Evolutionary conservation across 2,888 invertebrate genomes (phyloP).

Genomic region (Cheilosia grossa): DNA sequence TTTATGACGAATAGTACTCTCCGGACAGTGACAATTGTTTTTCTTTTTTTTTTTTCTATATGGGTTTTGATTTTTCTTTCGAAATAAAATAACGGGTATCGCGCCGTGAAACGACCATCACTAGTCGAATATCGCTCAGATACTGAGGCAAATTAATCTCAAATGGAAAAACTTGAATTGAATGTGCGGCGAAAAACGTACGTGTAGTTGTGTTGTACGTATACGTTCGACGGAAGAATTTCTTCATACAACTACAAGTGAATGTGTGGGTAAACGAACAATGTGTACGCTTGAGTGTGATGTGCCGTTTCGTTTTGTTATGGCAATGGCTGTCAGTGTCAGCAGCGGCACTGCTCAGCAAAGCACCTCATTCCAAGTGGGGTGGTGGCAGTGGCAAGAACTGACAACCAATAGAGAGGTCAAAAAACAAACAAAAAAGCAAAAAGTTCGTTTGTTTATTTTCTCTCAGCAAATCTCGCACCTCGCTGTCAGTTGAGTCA

Average conservation of each 20-base stretch:
- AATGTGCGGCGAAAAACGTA: constrained; percentile 42
- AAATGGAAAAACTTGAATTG: constrained; percentile 67
- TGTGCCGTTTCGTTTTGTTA: constrained; percentile 17
- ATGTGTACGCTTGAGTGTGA: not conserved
- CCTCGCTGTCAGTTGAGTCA: not conserved
- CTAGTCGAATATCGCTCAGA: constrained; percentile 74
- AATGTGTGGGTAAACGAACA: not conserved
- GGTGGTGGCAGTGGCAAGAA: not conserved
- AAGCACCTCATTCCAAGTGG: not conserved
- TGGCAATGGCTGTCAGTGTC: not conserved
- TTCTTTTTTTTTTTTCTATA: constrained; percentile 23
- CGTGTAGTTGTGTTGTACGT: not conserved
- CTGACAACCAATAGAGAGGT: not conserved
- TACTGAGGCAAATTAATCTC: constrained; percentile 66
- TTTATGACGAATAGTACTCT: constrained; percentile 48
- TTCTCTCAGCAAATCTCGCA: constrained; percentile 48
- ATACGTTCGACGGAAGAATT: constrained; percentile 3
- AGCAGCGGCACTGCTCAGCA: not conserved
- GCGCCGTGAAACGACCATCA: constrained; percentile 69
- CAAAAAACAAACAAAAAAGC: constrained; percentile 36
- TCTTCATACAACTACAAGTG: not conserved
- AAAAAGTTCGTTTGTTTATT: constrained; percentile 60
- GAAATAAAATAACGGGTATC: constrained; percentile 57
- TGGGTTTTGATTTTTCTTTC: constrained; percentile 31
- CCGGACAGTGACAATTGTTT: constrained; percentile 29